These are phyloP conservation scores for Microctonus hyperodae DNA, from an alignment of 2,888 invertebrate genomes.

Conservation along the genomic window DNA sequence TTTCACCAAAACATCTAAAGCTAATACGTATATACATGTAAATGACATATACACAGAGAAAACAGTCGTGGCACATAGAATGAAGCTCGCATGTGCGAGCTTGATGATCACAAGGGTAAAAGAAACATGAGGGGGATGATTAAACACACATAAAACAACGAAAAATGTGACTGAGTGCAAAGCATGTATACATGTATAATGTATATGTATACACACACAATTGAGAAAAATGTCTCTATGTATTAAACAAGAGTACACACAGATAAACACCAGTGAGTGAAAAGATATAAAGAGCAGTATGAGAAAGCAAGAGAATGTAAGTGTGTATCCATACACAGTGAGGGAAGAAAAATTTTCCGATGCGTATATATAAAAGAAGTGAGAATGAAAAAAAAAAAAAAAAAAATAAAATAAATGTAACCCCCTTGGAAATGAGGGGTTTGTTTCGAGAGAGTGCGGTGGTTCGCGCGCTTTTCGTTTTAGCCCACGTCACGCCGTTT, in stretches of 20 bases:
- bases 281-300: not conserved
- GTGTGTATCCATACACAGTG: constrained; percentile 19
- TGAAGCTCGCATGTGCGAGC: constrained; percentile 36
- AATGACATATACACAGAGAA: not conserved
- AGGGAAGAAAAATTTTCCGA: constrained; percentile 39
- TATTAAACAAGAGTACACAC: not conserved
- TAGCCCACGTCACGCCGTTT: constrained; percentile 45
- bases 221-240: no score
- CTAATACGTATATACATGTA: not conserved
- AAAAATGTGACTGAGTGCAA: not conserved
- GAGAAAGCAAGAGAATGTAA: constrained; percentile 1
- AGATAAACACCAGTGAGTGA: not conserved
- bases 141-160: not conserved
- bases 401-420: constrained; percentile 23
- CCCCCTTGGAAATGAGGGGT: constrained; percentile 35
- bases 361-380: constrained; percentile 35
- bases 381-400: constrained; percentile 25
- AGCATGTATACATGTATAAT: no score
- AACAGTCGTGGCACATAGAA: constrained; percentile 35
- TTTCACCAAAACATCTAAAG: constrained; percentile 22
- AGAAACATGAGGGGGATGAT: not conserved
- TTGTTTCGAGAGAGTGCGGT: constrained; percentile 31
- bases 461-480: constrained; percentile 53
- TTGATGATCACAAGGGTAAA: constrained; percentile 24
- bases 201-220: no score